These are phyloP conservation scores for Osmerus eperlanus DNA, from an alignment of 2,113 vertebrate genomes.

Conservation along the genomic window DNA sequence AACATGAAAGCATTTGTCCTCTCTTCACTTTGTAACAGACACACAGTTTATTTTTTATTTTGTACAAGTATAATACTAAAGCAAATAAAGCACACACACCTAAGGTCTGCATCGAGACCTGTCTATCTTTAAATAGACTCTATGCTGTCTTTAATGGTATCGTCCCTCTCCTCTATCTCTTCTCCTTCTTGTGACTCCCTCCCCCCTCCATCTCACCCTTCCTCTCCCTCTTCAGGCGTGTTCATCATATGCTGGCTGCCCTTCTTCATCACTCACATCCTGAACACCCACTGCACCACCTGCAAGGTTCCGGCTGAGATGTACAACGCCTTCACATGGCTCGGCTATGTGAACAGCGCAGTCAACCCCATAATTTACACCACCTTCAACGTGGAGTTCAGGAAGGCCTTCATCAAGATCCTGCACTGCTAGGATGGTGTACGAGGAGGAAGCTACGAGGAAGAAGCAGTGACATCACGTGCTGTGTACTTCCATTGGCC, in stretches of 20 bases:
- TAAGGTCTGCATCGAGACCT: background rate
- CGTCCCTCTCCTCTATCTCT: background rate
- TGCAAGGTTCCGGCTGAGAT: slow-evolving; percentile 88
- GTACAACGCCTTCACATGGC: slow-evolving; percentile 97
- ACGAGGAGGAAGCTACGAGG: slow-evolving; percentile 25
- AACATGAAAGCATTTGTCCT: slow-evolving; percentile 18
- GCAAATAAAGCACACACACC: no score
- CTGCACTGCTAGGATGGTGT: slow-evolving; percentile 83
- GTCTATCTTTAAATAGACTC: background rate
- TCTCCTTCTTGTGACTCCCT: background rate
- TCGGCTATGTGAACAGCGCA: slow-evolving; percentile 97
- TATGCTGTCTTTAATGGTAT: background rate
- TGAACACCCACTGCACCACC: slow-evolving; percentile 92
- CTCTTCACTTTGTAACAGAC: background rate
- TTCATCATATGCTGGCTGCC: slow-evolving; percentile 99
- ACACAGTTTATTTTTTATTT: background rate
- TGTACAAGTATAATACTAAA: no score
- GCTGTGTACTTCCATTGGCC: background rate
- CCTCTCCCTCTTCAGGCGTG: slow-evolving; percentile 75
- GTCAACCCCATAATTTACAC: slow-evolving; percentile 99
- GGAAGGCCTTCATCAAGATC: slow-evolving; percentile 98
- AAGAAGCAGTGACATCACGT: slow-evolving; percentile 35
- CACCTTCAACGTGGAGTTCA: slow-evolving; percentile 96
- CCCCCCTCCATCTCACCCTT: background rate
- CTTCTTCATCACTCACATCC: slow-evolving; percentile 97